Conservation (phyloP, 1,140 invertebrate species). For the Homalodisca vitripennis region DNA sequence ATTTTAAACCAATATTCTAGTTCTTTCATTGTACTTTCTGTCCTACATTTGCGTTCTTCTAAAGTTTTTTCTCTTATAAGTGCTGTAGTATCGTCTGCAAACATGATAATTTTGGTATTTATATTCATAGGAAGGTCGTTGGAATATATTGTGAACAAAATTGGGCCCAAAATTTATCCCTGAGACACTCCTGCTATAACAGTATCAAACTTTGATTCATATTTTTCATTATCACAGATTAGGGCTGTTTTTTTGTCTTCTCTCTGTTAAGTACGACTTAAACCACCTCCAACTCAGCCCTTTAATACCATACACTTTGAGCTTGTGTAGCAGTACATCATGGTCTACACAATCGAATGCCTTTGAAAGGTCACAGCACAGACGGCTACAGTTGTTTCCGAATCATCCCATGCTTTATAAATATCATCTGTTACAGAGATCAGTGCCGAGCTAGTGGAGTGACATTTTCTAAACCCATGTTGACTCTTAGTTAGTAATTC, state of each 20-base stretch:
- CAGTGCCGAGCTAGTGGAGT: too few relatives aligned
- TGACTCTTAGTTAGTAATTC: too few relatives aligned
- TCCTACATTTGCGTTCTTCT: too few relatives aligned
- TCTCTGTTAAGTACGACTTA: not conserved
- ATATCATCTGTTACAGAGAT: not conserved
- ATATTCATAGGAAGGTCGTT: not conserved
- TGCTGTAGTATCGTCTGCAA: not conserved
- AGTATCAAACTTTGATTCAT: not conserved
- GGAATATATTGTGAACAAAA: too few relatives aligned
- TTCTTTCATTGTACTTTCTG: too few relatives aligned
- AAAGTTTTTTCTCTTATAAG: too few relatives aligned
- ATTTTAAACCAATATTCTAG: too few relatives aligned
- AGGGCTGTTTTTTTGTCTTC: not conserved
- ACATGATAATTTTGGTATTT: not conserved
- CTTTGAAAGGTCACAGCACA: not conserved
- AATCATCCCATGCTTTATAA: not conserved
- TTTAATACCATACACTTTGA: too few relatives aligned
- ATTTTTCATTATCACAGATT: not conserved
- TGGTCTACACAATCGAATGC: not conserved
- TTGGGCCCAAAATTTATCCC: too few relatives aligned
- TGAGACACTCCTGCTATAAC: not conserved
- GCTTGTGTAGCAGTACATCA: not conserved
- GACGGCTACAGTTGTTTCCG: not conserved
- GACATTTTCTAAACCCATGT: too few relatives aligned
- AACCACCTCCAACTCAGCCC: too few relatives aligned